Evolutionary conservation across 92 coral and sea anemone species (phyloP), one percentile per base, ranked within the genome.

Genomic region (Actinernus sp.): DNA sequence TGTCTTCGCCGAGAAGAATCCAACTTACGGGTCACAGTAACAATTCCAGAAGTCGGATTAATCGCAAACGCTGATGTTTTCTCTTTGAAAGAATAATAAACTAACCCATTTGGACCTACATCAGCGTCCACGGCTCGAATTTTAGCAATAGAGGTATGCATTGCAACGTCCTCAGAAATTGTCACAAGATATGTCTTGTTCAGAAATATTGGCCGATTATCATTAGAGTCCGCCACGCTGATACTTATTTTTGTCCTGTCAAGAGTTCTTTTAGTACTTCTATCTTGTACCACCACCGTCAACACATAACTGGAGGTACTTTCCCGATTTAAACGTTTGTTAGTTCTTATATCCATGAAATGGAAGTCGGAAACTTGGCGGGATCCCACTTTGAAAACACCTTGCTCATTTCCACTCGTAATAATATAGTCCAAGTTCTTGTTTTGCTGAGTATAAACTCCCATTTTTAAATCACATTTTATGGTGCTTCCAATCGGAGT

Each of bases 391-490:
- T 73, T 46, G 53, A 91, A 94, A 26, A 50, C 34, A 4, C 74
- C 81, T 24, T 28, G 47, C 24, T 71, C 74, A 53, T 80, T 75
- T 18, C 92, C 96, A 28, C 71, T 51, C 33, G 71, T 81, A 55
- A 91, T 80, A 11, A 63, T 56, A 49, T 87, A 94, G 24, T 80
- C 78, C 36, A 94, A 73, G 28, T 31, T 54, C 26, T 61, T 32
- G n/a, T 45, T 67, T 32, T 88, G 86, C 34, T 63, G 63, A 1
- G 88, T 71, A 66, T 94, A 94, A 62, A 94, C 89, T 17, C 98
- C 98, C 92, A 91, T 87, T 76, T 91, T 94, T 70, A 94, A 32
- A 69, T 92, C 92, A 53, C 97, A 94, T 76, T 75, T 80, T 28
- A 94, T 76, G 9, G 29, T 24, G 6, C 81, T 71, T 61, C 87